phyloP scores from a whole-genome alignment of 2,113 vertebrate species.

The Buteo buteo region DNA sequence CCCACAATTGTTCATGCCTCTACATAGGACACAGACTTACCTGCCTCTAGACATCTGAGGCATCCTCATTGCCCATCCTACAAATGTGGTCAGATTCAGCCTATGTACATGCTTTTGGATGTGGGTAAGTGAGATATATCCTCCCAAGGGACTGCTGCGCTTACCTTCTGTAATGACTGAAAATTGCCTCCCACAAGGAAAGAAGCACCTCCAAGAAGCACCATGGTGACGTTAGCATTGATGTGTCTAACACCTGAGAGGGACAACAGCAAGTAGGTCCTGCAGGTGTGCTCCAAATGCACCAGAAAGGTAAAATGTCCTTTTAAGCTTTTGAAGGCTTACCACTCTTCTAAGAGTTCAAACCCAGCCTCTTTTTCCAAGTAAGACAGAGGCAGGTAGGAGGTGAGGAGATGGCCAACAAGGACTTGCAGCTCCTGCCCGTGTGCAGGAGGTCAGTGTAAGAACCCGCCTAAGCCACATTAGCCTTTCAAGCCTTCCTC shows the following conservation, averaged over 20 bases:
- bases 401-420: not conserved
- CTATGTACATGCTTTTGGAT: not conserved
- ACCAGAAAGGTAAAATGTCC: not conserved
- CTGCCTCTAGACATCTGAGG: not conserved
- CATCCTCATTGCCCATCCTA: not conserved
- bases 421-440: not conserved
- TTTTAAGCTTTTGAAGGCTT: not conserved
- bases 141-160: not conserved
- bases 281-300: not conserved
- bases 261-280: not conserved
- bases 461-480: not conserved
- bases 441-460: not conserved
- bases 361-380: not conserved
- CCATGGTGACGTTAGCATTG: not conserved
- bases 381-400: not conserved
- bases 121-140: not conserved
- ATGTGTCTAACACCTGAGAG: not conserved
- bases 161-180: not conserved
- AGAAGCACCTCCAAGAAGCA: not conserved
- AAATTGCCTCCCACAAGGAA: not conserved
- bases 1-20: rapidly evolving
- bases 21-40: not conserved
- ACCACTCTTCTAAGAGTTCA: not conserved
- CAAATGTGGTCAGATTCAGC: not conserved
- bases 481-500: not conserved